Percentiles rank a stretch among this genome's conserved stretches.
Conservation (phyloP, 2,888 invertebrate species). For the Melinaea menophilus region DNA sequence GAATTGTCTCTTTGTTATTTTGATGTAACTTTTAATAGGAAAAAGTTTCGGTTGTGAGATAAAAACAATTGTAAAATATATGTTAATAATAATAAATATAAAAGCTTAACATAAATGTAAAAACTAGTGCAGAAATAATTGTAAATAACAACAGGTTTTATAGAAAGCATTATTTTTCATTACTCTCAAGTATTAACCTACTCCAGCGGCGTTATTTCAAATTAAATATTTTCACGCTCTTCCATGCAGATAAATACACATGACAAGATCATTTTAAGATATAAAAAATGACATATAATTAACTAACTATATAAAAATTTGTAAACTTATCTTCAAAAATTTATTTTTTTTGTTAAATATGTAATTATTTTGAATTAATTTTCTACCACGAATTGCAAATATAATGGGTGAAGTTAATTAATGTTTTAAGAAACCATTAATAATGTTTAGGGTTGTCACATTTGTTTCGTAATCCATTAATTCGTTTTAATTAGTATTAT, state of each 20-base stretch:
- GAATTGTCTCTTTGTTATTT: too few species aligned
- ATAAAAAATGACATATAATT: background rate
- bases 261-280: background rate
- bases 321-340: too few species aligned
- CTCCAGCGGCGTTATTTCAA: constrained; percentile 18
- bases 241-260: constrained; percentile 9
- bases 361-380: too few species aligned
- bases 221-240: constrained; percentile 18
- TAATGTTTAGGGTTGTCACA: constrained; percentile 50
- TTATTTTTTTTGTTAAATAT: too few species aligned
- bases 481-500: constrained; percentile 38
- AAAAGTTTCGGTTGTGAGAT: too few species aligned
- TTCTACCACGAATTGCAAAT: constrained; percentile 18
- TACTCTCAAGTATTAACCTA: constrained; percentile 28
- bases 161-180: constrained; percentile 30
- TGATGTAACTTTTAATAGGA: too few species aligned
- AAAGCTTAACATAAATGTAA: background rate
- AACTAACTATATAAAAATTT: background rate
- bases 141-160: constrained; percentile 10
- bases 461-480: constrained; percentile 39
- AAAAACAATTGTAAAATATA: too few species aligned
- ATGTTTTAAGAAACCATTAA: constrained; percentile 52
- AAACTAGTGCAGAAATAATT: constrained; percentile 1
- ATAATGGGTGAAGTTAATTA: constrained; percentile 19
- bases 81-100: too few species aligned